Conservation (phyloP, 2,113 vertebrate species). For the Tenrec ecaudatus region DNA sequence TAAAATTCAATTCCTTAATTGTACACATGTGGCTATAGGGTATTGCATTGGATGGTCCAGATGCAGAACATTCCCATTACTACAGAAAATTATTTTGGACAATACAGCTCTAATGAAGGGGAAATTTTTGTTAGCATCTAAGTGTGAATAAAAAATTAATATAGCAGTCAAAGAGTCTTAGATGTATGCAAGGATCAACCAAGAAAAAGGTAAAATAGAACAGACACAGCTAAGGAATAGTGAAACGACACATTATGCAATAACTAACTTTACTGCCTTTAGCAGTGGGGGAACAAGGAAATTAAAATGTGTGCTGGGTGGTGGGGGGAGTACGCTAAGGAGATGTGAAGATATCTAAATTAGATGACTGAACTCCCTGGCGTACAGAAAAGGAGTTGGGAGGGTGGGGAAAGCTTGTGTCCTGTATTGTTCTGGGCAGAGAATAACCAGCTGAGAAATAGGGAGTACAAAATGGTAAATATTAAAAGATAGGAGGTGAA, state of each 20-base stretch:
- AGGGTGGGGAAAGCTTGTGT: neutral
- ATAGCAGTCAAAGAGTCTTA: neutral
- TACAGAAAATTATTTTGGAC: neutral
- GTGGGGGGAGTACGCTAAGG: neutral
- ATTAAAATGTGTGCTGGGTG: neutral
- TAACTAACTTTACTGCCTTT: neutral
- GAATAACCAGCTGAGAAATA: neutral
- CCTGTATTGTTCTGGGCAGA: conserved; percentile 14
- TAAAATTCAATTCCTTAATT: neutral
- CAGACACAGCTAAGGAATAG: neutral
- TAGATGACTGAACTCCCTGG: neutral
- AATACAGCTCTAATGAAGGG: neutral
- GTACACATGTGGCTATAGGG: neutral
- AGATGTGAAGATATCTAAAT: conserved; percentile 1
- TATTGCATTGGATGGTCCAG: neutral
- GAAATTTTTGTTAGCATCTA: conserved; percentile 35
- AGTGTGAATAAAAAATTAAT: conserved; percentile 18
- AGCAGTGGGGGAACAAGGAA: neutral
- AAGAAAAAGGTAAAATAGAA: conserved; percentile 1
- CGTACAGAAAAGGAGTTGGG: neutral
- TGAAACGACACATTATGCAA: neutral
- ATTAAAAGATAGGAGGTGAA: neutral
- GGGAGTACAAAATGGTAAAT: neutral
- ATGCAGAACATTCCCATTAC: neutral
- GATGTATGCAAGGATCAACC: neutral